Percentiles rank a stretch among this genome's conserved stretches.
Evolutionary conservation across 2,888 invertebrate genomes (phyloP).

Genomic region (Pheosia gnoma): DNA sequence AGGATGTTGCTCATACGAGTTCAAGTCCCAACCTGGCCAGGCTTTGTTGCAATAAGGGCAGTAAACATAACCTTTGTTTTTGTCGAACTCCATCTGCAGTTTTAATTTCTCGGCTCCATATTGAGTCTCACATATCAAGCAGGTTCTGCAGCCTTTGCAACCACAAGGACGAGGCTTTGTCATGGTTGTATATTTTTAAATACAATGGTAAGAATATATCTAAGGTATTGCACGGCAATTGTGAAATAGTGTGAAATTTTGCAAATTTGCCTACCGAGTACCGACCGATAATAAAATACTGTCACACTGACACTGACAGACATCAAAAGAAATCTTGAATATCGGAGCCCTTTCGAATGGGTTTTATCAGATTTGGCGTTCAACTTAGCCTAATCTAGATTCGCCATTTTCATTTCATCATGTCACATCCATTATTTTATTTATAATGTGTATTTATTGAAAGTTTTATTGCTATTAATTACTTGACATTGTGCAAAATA

Average conservation of each 20-base stretch:
- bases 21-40: slow-evolving; percentile 89
- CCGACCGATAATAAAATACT: too few species aligned
- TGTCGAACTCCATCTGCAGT: slow-evolving; percentile 69
- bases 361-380: too few species aligned
- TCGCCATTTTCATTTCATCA: too few species aligned
- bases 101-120: slow-evolving; percentile 71
- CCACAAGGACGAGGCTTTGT: slow-evolving; percentile 91
- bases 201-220: background rate
- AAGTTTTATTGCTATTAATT: too few species aligned
- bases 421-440: too few species aligned
- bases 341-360: too few species aligned
- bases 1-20: slow-evolving; percentile 86
- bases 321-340: too few species aligned
- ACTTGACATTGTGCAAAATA: too few species aligned
- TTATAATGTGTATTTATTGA: too few species aligned
- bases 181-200: slow-evolving; percentile 62
- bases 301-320: background rate
- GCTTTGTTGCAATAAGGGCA: slow-evolving; percentile 90
- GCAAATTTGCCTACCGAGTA: too few species aligned
- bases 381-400: too few species aligned
- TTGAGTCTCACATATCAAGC: slow-evolving; percentile 92
- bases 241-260: background rate
- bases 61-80: slow-evolving; percentile 87
- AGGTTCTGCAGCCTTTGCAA: slow-evolving; percentile 96
- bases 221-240: background rate